A percentile compares a stretch with the other conserved stretches of the same genome.
phyloP scores from a whole-genome alignment of 2,113 vertebrate genomes.

The Sigmodon hispidus region DNA sequence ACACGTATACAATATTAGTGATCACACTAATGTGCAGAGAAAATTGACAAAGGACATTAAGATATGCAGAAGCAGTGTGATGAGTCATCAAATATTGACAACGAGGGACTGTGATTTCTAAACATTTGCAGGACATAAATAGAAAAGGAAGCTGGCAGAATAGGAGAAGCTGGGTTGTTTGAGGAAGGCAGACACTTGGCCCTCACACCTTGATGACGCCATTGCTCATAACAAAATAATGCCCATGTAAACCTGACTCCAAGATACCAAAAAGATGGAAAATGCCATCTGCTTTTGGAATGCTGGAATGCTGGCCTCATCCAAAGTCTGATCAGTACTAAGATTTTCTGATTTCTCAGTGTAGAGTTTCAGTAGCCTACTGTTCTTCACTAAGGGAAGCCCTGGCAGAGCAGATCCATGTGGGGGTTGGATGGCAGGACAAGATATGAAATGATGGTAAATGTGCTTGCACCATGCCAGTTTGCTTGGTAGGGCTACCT shows the following conservation, averaged over 20 bases:
- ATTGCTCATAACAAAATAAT: not conserved
- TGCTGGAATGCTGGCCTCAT: not conserved
- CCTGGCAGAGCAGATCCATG: not conserved
- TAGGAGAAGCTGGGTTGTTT: not conserved
- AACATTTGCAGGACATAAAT: not conserved
- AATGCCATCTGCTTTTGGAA: not conserved
- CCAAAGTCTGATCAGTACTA: not conserved
- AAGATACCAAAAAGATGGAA: not conserved
- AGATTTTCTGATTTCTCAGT: not conserved
- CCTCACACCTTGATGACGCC: not conserved
- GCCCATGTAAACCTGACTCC: not conserved
- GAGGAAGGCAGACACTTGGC: rapidly evolving
- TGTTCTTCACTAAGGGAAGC: not conserved
- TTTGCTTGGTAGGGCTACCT: not conserved
- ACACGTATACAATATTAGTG: not conserved
- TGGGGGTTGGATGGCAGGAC: rapidly evolving
- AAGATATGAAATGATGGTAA: not conserved
- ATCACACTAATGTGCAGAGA: not conserved
- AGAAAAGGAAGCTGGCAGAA: not conserved
- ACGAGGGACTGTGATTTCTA: not conserved
- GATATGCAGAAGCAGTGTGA: not conserved
- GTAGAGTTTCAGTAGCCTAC: not conserved
- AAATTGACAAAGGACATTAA: not conserved
- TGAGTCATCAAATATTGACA: not conserved
- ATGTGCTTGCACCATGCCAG: not conserved